These are phyloP conservation scores for Rhopilema esculentum DNA, from an alignment of 30 jellyfish, hydroid and myxozoan genomes.

Conservation along the genomic window DNA sequence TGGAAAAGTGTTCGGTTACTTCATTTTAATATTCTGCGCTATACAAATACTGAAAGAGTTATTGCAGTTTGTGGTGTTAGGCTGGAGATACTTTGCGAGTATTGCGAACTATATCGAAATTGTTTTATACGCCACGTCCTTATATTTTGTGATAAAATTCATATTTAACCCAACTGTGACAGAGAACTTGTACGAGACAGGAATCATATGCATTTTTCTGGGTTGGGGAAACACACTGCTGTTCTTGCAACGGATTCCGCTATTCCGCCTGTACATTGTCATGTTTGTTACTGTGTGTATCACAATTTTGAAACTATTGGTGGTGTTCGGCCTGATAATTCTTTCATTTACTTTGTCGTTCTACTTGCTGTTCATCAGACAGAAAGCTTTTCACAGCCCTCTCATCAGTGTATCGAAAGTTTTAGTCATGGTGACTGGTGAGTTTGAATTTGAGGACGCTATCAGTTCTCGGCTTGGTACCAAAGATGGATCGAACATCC, in stretches of 20 bases:
- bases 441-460: conserved; percentile 62
- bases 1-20: conserved; percentile 34
- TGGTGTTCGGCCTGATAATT: conserved; percentile 65
- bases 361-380: conserved; percentile 67
- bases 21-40: conserved; percentile 25
- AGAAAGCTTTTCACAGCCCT: conserved; percentile 38
- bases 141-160: conserved; percentile 21
- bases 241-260: conserved; percentile 67
- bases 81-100: conserved; percentile 39
- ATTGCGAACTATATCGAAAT: conserved; percentile 45
- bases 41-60: conserved; percentile 40
- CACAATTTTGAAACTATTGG: conserved; percentile 57
- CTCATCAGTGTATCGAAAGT: conserved; percentile 43
- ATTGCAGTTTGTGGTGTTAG: conserved; percentile 24
- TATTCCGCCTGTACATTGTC: conserved; percentile 74
- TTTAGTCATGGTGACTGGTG: conserved; percentile 87
- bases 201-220: conserved; percentile 59
- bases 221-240: conserved; percentile 77
- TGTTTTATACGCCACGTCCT: conserved; percentile 10
- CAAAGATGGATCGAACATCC: conserved; percentile 24
- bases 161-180: not conserved
- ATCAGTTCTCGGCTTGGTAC: conserved; percentile 49
- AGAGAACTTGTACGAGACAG: conserved; percentile 19
- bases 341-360: conserved; percentile 69
- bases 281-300: conserved; percentile 73